Conservation (phyloP, 2,888 invertebrate genomes). For the Gnatocerus cornutus region DNA sequence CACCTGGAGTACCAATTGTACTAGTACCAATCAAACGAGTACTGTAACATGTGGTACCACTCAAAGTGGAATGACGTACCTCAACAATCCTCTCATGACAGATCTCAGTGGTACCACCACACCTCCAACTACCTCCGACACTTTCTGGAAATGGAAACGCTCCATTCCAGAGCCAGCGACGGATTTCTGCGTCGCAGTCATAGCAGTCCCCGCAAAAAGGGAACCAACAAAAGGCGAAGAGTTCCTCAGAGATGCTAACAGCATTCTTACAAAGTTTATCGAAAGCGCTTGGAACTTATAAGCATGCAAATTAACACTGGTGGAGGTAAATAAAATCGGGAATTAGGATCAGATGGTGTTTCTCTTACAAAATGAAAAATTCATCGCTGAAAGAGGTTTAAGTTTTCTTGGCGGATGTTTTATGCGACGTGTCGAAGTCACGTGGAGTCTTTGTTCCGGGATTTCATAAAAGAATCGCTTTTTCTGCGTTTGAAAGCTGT, state of each 20-base stretch:
- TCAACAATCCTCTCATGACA: slow-evolving; percentile 9
- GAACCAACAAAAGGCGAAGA: slow-evolving; percentile 59
- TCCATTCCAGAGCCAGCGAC: slow-evolving; percentile 36
- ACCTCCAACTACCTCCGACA: slow-evolving; percentile 20
- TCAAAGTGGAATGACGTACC: slow-evolving; percentile 7
- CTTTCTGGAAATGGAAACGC: slow-evolving; percentile 31
- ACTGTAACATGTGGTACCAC: not conserved
- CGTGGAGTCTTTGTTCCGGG: slow-evolving; percentile 6
- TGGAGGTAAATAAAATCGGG: slow-evolving; percentile 5
- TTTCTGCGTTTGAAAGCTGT: slow-evolving; percentile 11
- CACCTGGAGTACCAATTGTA: not conserved
- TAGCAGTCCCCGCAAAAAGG: slow-evolving; percentile 61
- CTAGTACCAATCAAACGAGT: not conserved
- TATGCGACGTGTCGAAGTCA: slow-evolving; percentile 12
- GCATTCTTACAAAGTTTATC: slow-evolving; percentile 56
- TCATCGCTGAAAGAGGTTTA: slow-evolving; percentile 8
- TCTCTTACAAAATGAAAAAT: not conserved
- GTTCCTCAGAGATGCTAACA: slow-evolving; percentile 53
- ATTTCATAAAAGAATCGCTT: slow-evolving; percentile 9
- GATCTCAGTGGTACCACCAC: not conserved
- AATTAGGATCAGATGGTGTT: slow-evolving; percentile 17
- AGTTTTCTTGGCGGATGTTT: not conserved
- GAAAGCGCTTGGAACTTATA: slow-evolving; percentile 55
- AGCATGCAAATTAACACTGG: not conserved
- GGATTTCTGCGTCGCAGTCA: slow-evolving; percentile 62